phyloP scores from a whole-genome alignment of 2,113 vertebrate genomes.

The Grus americana region DNA sequence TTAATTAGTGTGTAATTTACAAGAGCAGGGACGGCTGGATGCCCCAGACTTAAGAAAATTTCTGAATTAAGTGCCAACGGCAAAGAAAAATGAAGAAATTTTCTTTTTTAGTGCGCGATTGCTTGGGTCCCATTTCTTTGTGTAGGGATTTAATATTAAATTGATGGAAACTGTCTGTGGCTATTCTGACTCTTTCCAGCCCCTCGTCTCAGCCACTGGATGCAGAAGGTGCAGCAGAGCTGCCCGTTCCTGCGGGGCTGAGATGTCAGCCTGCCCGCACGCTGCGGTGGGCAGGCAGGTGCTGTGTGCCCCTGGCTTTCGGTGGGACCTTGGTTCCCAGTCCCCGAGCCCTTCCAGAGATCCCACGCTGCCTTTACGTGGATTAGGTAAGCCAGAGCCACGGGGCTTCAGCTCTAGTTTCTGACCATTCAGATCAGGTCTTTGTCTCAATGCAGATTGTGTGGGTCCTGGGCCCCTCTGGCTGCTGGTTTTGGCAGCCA shows the following conservation, averaged over 20 bases:
- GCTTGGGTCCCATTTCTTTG: not conserved
- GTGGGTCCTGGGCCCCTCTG: not conserved
- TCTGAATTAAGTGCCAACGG: not conserved
- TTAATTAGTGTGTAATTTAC: conserved; percentile 31
- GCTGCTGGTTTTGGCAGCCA: conserved; percentile 26
- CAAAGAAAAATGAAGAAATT: not conserved
- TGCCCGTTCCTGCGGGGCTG: not conserved
- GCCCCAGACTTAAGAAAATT: not conserved
- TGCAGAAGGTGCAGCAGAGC: not conserved
- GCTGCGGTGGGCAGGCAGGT: fast-evolving
- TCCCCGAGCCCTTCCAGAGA: not conserved
- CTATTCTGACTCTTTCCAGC: fast-evolving
- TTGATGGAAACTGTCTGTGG: fast-evolving
- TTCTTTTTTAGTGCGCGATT: fast-evolving
- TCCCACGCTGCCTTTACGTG: not conserved
- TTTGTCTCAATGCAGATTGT: not conserved
- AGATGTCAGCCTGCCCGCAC: not conserved
- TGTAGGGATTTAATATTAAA: fast-evolving
- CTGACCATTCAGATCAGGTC: not conserved
- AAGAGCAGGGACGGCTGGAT: not conserved
- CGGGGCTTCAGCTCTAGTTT: not conserved
- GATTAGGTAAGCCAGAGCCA: not conserved
- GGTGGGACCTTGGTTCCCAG: not conserved
- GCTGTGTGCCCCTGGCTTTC: not conserved
- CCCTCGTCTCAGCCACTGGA: fast-evolving